Evolutionary conservation across 2,113 vertebrate species (phyloP).

Genomic region (Sula dactylatra): DNA sequence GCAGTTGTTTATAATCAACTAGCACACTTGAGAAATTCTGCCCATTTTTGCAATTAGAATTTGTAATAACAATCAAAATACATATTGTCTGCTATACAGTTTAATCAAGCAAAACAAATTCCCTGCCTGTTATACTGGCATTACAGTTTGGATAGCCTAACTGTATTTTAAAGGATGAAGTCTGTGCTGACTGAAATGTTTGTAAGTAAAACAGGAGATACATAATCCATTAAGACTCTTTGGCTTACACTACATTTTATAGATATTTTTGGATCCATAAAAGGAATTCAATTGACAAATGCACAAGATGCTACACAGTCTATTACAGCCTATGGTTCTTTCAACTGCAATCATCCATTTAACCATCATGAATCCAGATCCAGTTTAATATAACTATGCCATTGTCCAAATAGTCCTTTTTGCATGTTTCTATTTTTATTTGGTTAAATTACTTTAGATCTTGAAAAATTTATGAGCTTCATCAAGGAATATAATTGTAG

Average conservation of each 20-base stretch:
- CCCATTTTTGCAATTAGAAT: neutral
- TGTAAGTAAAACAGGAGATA: neutral
- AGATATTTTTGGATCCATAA: neutral
- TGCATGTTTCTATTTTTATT: neutral
- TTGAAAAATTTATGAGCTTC: neutral
- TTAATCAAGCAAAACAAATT: constrained; percentile 45
- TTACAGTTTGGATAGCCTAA: neutral
- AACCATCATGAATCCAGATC: neutral
- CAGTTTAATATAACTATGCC: neutral
- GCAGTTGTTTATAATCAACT: neutral
- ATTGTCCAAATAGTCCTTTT: neutral
- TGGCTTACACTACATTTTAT: constrained; percentile 6
- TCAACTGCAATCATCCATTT: neutral
- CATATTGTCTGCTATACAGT: neutral
- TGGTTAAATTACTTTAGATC: neutral
- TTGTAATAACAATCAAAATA: constrained; percentile 29
- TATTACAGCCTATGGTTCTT: neutral
- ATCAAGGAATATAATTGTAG: neutral
- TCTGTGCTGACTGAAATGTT: constrained; percentile 4
- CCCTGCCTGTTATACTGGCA: neutral
- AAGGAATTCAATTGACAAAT: neutral
- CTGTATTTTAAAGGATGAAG: constrained; percentile 10
- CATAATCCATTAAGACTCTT: neutral
- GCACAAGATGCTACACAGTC: neutral
- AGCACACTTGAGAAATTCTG: neutral